Base-by-base conservation (phyloP, 2,113 vertebrate genomes). In the Caloenas nicobarica region DNA sequence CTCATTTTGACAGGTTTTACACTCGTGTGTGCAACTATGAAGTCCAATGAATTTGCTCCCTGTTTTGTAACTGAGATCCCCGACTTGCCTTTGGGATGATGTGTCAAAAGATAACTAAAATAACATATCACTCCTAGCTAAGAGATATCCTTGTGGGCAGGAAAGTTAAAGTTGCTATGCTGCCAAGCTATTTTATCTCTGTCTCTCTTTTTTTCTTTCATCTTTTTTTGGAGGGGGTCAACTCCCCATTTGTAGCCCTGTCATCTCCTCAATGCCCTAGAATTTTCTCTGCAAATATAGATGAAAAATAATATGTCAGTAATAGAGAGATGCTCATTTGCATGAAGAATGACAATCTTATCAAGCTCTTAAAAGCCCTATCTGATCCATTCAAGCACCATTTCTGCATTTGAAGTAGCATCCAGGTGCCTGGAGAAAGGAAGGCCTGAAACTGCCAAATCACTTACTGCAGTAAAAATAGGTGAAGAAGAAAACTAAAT, bases 71-170 rank as follows among this genome's bases (percentile, higher is more conserved):
- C 78, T 34, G 57, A 93, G 73, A 76, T 69, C 17, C 4, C 11
- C 9, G 57, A 40, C 50, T 85, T 80, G 62, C 22, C 61, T 86
- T 72, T 78, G 48, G 40, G 78, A 11, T 44, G 16, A 48, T 66
- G 50, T 80, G 74, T 85, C 54, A 95, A 94, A 97, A 95, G 56
- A 68, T 34, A 90, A 46, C 34, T 79, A 82, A 92, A 95, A 88
- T 64, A 95, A 70, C 7, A 2, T 57, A 85, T 48, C 81, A 57
- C 7, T 15, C 25, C 25, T 58, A 69, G 81, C 26, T 93, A 89
- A 87, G 8, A 94, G 33, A 74, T 89, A 60, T 60, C 16, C n/a
- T 46, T 88, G 33, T 53, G 38, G n/a, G 8, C 62, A 91, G 50
- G 29, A 96, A 94, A 95, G 64, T 88, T 44, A 87, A 65, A 83